Percentiles rank a stretch among this genome's conserved stretches.
phyloP scores from a whole-genome alignment of 37 sponge, comb jelly and placozoan species.

The Spongilla lacustris region DNA sequence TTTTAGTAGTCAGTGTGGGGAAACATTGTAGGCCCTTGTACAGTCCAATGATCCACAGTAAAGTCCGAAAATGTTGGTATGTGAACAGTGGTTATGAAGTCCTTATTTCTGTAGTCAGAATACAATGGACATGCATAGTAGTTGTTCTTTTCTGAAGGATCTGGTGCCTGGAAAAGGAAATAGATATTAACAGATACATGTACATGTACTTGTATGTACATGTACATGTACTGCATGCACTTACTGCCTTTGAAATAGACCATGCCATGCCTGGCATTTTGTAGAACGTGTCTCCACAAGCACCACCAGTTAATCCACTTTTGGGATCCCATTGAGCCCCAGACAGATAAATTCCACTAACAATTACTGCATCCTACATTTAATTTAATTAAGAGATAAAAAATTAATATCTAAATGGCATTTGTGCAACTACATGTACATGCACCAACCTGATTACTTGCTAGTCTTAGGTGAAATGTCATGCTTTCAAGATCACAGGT shows the following conservation, averaged over 20 bases:
- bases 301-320: not conserved
- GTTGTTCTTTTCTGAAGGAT: not conserved
- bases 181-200: not conserved
- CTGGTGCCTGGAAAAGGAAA: not conserved
- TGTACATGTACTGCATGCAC: not conserved
- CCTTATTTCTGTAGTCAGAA: not conserved
- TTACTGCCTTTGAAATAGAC: not conserved
- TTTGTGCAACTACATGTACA: not conserved
- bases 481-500: not conserved
- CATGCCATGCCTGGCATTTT: not conserved
- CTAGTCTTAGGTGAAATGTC: not conserved
- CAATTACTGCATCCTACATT: not conserved
- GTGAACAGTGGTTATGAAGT: constrained; percentile 6
- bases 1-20: not conserved
- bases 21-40: constrained; percentile 12
- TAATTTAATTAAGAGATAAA: not conserved
- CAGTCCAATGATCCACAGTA: constrained; percentile 2
- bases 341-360: not conserved
- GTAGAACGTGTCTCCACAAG: not conserved
- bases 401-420: not conserved
- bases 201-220: no score
- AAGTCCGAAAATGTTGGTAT: not conserved
- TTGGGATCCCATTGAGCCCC: not conserved
- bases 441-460: not conserved
- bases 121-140: constrained; percentile 19